These are phyloP conservation scores for Ips nitidus DNA, from an alignment of 1,140 invertebrate species.

Conservation along the genomic window DNA sequence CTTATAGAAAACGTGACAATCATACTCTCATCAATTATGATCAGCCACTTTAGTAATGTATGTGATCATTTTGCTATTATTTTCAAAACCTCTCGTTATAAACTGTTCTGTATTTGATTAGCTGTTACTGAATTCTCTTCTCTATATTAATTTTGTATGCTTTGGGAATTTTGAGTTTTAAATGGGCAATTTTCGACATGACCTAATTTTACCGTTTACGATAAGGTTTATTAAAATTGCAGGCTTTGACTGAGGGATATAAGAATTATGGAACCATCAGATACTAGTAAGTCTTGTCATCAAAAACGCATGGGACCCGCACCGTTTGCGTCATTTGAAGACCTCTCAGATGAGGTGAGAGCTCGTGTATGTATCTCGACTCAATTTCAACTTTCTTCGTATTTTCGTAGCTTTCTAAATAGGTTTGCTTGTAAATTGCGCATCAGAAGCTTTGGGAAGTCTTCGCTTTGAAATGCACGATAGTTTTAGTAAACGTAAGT, in stretches of 20 bases:
- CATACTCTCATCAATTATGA: too few species aligned
- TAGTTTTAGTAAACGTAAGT: too few species aligned
- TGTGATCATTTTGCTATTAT: too few species aligned
- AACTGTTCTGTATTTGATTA: too few species aligned
- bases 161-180: neutral
- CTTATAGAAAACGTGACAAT: too few species aligned
- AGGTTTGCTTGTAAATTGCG: too few species aligned
- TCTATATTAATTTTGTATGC: too few species aligned
- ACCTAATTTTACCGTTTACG: slow-evolving; percentile 3
- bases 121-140: too few species aligned
- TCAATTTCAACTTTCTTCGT: neutral
- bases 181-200: slow-evolving; percentile 8
- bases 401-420: neutral
- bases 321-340: slow-evolving; percentile 90
- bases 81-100: too few species aligned
- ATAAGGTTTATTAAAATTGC: neutral
- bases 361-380: slow-evolving; percentile 58
- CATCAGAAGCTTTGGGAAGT: too few species aligned
- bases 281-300: slow-evolving; percentile 32
- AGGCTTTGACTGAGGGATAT: slow-evolving; percentile 6
- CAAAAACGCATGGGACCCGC: slow-evolving; percentile 81
- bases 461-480: too few species aligned
- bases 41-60: too few species aligned
- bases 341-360: slow-evolving; percentile 80
- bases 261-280: slow-evolving; percentile 29